Conservation (phyloP, 2,113 vertebrate genomes). For the Australoheros scitulus region DNA sequence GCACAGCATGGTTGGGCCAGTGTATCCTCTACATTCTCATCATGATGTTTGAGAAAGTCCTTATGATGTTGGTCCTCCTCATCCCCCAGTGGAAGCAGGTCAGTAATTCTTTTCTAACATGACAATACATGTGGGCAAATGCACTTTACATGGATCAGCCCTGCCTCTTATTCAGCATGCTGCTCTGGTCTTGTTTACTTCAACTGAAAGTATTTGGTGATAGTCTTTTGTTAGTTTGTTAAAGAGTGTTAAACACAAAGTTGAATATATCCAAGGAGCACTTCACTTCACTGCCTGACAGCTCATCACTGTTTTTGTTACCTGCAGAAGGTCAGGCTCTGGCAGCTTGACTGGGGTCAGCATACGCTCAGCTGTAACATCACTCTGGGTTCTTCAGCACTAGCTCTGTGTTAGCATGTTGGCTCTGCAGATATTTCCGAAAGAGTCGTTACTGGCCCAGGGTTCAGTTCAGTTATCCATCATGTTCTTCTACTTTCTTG, state of each 20-base stretch:
- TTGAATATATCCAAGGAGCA: background rate
- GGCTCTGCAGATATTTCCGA: background rate
- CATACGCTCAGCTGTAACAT: background rate
- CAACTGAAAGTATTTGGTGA: background rate
- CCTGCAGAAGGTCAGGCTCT: background rate
- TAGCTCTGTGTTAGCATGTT: background rate
- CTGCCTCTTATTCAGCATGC: background rate
- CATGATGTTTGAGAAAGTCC: conserved; percentile 96
- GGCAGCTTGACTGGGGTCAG: background rate
- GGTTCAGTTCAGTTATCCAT: background rate
- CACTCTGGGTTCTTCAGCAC: background rate
- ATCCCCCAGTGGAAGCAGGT: conserved; percentile 99
- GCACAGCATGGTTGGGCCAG: conserved; percentile 93
- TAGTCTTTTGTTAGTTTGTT: background rate
- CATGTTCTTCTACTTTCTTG: too few species aligned
- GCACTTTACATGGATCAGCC: background rate
- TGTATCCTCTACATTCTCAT: conserved; percentile 97
- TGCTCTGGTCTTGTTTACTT: background rate
- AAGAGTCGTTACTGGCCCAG: background rate
- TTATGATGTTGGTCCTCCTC: conserved; percentile 95
- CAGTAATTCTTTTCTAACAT: conserved; percentile 7
- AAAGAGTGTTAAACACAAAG: background rate
- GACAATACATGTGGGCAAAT: background rate
- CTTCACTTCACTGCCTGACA: background rate
- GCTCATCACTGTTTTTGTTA: background rate